phyloP scores from a whole-genome alignment of 1,140 invertebrate genomes.

The Homarus americanus region DNA sequence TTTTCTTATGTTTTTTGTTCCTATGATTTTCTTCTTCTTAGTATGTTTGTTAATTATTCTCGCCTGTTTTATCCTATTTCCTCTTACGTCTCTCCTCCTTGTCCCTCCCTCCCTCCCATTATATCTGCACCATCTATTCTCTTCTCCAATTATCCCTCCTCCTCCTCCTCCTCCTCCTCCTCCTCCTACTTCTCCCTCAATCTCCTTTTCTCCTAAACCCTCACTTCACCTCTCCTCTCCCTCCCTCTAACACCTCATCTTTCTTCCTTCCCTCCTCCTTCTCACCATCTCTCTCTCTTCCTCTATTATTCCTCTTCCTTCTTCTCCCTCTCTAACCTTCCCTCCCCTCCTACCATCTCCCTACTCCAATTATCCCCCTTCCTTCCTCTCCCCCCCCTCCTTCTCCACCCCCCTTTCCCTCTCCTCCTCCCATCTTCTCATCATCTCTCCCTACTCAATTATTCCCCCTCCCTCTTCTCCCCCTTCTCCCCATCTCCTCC shows the following conservation, averaged over 20 bases:
- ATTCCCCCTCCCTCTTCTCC: background rate
- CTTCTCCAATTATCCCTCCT: no score
- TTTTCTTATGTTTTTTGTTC: no score
- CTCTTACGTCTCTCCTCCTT: no score
- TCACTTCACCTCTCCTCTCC: background rate
- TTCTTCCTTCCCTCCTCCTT: background rate
- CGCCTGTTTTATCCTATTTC: no score
- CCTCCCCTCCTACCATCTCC: conserved; percentile 5
- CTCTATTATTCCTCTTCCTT: background rate
- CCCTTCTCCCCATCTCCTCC: background rate
- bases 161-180: background rate
- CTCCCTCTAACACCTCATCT: background rate
- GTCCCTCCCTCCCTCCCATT: no score
- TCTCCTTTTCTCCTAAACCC: no score
- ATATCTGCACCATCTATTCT: no score
- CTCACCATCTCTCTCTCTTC: background rate
- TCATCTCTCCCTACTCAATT: background rate
- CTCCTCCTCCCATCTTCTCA: background rate
- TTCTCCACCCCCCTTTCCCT: background rate
- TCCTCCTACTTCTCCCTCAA: background rate
- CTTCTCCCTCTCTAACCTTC: conserved; percentile 27
- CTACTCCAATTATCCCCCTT: background rate
- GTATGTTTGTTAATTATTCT: no score
- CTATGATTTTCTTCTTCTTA: no score
- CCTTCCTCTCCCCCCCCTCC: background rate